Conservation (phyloP, 2,113 vertebrate genomes). For the Peromyscus polionotus region DNA sequence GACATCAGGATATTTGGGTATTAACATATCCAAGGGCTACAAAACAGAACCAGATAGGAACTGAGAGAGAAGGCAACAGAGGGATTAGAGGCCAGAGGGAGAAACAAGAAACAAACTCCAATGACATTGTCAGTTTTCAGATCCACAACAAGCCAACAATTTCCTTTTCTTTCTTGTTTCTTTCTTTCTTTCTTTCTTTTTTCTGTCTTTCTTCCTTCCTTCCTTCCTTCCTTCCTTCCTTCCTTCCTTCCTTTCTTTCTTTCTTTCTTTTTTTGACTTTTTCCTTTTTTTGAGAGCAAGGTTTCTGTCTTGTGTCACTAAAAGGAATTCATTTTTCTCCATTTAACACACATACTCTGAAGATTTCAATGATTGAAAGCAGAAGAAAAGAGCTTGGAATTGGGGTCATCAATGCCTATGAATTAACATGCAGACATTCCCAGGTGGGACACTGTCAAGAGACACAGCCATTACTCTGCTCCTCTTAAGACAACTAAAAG, state of each 20-base stretch:
- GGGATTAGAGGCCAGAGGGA: not conserved
- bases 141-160: not conserved
- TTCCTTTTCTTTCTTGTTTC: not conserved
- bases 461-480: accelerated
- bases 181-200: too few relatives aligned
- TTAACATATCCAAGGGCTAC: not conserved
- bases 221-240: accelerated
- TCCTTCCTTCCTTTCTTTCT: accelerated
- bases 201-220: too few relatives aligned
- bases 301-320: not conserved
- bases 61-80: not conserved
- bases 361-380: not conserved
- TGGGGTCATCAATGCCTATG: not conserved
- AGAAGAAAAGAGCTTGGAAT: not conserved
- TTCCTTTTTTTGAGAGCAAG: not conserved
- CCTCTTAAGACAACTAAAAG: not conserved
- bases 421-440: not conserved
- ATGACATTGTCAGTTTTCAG: not conserved
- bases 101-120: not conserved
- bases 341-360: not conserved
- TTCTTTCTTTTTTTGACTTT: not conserved
- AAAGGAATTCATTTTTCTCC: not conserved
- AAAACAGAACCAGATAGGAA: not conserved
- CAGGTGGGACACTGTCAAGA: not conserved
- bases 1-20: not conserved